These are phyloP conservation scores for Pygoscelis adeliae DNA, from an alignment of 2,113 vertebrate genomes.

Conservation along the genomic window DNA sequence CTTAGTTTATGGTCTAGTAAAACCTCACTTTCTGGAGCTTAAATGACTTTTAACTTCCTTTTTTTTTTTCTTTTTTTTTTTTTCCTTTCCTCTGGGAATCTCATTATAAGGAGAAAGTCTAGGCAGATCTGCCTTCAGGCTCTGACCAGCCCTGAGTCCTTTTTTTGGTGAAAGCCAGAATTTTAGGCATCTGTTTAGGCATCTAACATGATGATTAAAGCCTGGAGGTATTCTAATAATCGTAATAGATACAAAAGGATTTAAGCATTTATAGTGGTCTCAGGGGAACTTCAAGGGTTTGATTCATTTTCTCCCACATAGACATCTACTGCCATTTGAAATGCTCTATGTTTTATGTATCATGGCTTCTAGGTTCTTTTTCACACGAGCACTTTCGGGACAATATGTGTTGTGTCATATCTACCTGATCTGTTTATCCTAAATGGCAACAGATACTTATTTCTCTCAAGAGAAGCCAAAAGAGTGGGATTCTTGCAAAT, in stretches of 20 bases:
- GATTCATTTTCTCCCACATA: not conserved
- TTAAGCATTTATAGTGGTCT: not conserved
- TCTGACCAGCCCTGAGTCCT: not conserved
- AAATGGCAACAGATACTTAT: not conserved
- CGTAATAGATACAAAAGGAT: not conserved
- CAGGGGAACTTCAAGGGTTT: not conserved
- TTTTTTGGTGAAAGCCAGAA: not conserved
- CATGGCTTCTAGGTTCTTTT: not conserved
- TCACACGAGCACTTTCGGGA: not conserved
- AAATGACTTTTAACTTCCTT: not conserved
- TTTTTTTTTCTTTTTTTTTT: fast-evolving
- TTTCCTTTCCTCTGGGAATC: not conserved
- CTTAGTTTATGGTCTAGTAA: not conserved
- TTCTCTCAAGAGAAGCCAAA: not conserved
- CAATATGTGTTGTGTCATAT: not conserved
- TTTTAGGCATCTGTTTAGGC: not conserved
- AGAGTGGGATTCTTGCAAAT: not conserved
- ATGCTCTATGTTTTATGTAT: not conserved
- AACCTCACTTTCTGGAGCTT: not conserved
- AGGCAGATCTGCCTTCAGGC: not conserved
- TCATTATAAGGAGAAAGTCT: not conserved
- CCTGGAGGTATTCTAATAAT: not conserved
- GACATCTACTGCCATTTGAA: not conserved
- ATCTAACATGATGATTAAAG: not conserved
- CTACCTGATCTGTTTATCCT: not conserved